These are phyloP conservation scores for Sisyra nigra DNA, from an alignment of 2,888 invertebrate species.

Conservation along the genomic window DNA sequence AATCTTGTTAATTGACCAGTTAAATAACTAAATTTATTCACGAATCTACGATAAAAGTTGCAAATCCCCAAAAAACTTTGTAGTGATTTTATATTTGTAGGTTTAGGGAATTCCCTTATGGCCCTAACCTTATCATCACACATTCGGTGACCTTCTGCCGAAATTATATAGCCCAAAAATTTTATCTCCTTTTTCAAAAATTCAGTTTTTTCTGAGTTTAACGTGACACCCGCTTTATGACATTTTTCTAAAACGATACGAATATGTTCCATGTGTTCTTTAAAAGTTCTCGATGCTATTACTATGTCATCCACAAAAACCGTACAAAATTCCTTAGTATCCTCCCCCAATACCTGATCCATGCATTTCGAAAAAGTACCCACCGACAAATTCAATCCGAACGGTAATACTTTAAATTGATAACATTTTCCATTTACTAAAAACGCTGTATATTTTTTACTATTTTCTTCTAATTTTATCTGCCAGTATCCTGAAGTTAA, in stretches of 20 bases:
- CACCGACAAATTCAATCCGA: slow-evolving; percentile 5
- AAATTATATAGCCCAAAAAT: slow-evolving; percentile 5
- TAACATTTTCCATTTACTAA: slow-evolving; percentile 5
- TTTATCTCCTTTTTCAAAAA: not conserved
- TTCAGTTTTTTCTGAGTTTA: slow-evolving; percentile 6
- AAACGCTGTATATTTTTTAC: slow-evolving; percentile 8
- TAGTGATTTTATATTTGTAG: slow-evolving; percentile 7
- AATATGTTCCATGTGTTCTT: slow-evolving; percentile 4
- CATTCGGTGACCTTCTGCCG: not conserved
- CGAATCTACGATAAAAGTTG: slow-evolving; percentile 10
- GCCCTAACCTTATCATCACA: not conserved
- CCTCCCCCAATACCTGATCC: not conserved
- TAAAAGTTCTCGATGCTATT: not conserved
- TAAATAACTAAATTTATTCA: not conserved
- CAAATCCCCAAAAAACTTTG: slow-evolving; percentile 9
- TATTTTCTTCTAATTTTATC: not conserved
- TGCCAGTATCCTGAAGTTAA: slow-evolving; percentile 8
- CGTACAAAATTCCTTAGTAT: not conserved
- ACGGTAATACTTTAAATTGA: no score
- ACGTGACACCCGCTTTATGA: not conserved
- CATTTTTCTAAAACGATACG: slow-evolving; percentile 1
- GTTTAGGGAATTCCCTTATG: slow-evolving; percentile 4
- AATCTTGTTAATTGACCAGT: not conserved
- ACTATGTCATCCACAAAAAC: slow-evolving; percentile 4
- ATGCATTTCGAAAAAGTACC: slow-evolving; percentile 3